Evolutionary conservation across 2,888 invertebrate genomes (phyloP), one percentile per base, ranked within the genome.

Genomic region (Patella caerulea): DNA sequence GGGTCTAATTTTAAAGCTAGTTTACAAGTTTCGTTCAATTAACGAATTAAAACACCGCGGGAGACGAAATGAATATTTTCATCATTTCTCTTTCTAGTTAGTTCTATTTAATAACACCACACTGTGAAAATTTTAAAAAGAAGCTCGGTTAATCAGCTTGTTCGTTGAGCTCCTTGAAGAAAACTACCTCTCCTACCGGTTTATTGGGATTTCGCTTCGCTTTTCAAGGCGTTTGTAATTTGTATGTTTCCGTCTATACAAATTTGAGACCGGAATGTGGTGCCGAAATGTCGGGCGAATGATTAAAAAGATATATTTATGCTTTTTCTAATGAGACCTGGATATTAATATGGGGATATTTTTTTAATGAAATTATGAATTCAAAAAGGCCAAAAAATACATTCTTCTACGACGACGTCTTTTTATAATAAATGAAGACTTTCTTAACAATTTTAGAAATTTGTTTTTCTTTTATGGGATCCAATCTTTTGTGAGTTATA

Each of bases 21-120:
- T 19, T 65, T 65, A 65, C 65, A 65, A 65, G 65, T 65, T 65
- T 65, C 65, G 24, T 65, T 65, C 65, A 65, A 65, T 65, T 65
- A 24, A 24, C 65, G 24, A 24, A 65, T 65, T 65, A 24, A 65
- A 24, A 65, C 65, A 24, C 65, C 65, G 12, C 19, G 15, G 14
- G 65, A 24, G 65, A 65, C 65, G 65, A 24, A 65, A 65, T 65
- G 19, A 65, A 65, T 24, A 65, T 24, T 65, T 65, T 65, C 12
- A 19, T 9, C 14, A 24, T 65, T 65, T 65, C 24, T 45, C 24
- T 65, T 24, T 65, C 12, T 11, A 65, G 65, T 24, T 24, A 24
- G 24, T 65, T 24, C 65, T 65, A 19, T 65, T 65, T 65, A 65
- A 24, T 65, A 65, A 65, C 65, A 5, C 24, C 65, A 65, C 65